Conservation (phyloP, 1,140 invertebrate species). For the Cyphomyrmex costatus region DNA sequence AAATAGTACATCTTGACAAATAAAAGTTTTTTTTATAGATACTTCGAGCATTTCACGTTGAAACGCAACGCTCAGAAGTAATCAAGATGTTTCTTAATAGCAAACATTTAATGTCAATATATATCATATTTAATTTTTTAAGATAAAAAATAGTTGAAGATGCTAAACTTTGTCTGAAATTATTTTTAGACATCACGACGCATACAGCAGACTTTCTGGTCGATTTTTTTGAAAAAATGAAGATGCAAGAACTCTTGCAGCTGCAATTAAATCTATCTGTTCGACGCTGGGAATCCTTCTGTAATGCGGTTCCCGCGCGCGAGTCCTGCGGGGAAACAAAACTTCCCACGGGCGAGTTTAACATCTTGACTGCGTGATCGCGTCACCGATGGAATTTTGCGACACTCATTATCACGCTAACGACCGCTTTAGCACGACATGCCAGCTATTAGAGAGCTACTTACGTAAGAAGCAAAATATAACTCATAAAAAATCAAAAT, state of each 20-base stretch:
- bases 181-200: background rate
- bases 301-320: constrained; percentile 69
- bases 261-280: constrained; percentile 71
- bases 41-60: background rate
- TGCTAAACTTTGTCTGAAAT: background rate
- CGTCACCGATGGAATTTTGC: constrained; percentile 44
- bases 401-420: constrained; percentile 23
- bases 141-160: background rate
- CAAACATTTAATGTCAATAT: background rate
- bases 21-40: background rate
- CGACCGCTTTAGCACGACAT: constrained; percentile 10
- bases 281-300: constrained; percentile 68
- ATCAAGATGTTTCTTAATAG: background rate
- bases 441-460: background rate
- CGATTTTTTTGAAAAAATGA: background rate
- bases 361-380: constrained; percentile 40
- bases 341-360: constrained; percentile 65
- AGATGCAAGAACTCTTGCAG: constrained; percentile 19
- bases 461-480: background rate
- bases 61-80: background rate
- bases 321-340: constrained; percentile 52
- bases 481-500: background rate
- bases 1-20: background rate
- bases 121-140: background rate
- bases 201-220: background rate